Percentiles rank a stretch among this genome's conserved stretches.
Evolutionary conservation across 2,797 vertebrate species (phyloP).

Genomic region (Heteromormyrus szaboi): DNA sequence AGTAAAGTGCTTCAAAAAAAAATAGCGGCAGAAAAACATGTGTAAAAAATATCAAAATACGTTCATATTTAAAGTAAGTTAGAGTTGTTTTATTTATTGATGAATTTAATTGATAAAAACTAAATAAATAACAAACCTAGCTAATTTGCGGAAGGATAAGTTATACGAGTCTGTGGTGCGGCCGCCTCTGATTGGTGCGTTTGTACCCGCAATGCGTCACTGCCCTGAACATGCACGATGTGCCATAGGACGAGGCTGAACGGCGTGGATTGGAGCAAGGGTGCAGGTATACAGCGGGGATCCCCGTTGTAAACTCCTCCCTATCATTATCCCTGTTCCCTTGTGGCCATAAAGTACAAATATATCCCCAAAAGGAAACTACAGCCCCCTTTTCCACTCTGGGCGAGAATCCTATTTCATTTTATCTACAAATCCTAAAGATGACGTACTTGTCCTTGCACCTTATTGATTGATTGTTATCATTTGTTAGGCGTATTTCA

Average conservation of each 20-base stretch:
- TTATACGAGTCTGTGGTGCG: constrained; percentile 31
- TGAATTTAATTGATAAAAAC: not conserved
- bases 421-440: not conserved
- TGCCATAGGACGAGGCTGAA: not conserved
- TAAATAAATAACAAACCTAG: constrained; percentile 46
- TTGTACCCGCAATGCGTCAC: constrained; percentile 86
- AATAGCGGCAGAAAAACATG: not conserved
- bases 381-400: not conserved
- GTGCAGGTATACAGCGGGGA: not conserved
- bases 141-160: constrained; percentile 58
- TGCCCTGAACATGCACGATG: constrained; percentile 53
- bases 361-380: not conserved
- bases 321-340: not conserved
- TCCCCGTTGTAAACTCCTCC: not conserved
- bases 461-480: not conserved
- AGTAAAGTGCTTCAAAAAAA: not conserved
- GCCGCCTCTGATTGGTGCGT: constrained; percentile 64
- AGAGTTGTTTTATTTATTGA: not conserved
- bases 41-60: not conserved
- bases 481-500: not conserved
- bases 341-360: not conserved
- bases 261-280: not conserved
- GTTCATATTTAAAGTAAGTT: not conserved
- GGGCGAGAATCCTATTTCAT: not conserved
- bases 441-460: not conserved